Evolutionary conservation across 2,888 invertebrate genomes (phyloP).

Genomic region (Ischnus inquisitorius): DNA sequence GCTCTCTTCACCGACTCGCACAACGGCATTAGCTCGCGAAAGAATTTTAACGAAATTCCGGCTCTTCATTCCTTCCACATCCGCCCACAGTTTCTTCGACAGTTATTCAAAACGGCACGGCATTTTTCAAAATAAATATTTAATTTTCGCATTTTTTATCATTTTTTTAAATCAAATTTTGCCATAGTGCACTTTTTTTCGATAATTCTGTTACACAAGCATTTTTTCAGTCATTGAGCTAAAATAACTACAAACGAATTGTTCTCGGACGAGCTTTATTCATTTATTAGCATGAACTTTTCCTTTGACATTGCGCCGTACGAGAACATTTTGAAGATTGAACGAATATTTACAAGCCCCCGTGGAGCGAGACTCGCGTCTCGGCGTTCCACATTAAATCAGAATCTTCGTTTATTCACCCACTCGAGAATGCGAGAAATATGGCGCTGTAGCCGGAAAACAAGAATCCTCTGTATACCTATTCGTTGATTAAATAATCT

Average conservation of each 20-base stretch:
- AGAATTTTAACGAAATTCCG: slow-evolving; percentile 12
- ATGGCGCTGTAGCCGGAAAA: slow-evolving; percentile 79
- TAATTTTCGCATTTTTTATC: neutral
- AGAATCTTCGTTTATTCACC: slow-evolving; percentile 85
- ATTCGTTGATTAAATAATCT: slow-evolving; percentile 28
- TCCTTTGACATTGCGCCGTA: neutral
- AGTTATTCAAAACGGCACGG: neutral
- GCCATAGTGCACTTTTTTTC: neutral
- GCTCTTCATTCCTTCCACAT: neutral
- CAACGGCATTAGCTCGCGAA: neutral
- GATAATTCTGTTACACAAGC: too few relatives aligned
- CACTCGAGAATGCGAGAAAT: slow-evolving; percentile 79
- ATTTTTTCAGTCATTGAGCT: too few relatives aligned
- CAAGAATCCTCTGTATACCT: slow-evolving; percentile 64
- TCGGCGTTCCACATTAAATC: slow-evolving; percentile 4
- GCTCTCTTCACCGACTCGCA: slow-evolving; percentile 21
- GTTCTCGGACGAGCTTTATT: slow-evolving; percentile 13
- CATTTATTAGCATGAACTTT: slow-evolving; percentile 45
- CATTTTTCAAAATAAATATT: neutral
- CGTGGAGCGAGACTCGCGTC: slow-evolving; percentile 21
- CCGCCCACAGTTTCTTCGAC: neutral
- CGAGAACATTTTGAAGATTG: slow-evolving; percentile 32
- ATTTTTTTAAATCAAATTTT: neutral
- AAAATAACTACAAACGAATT: too few relatives aligned
- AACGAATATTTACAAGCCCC: slow-evolving; percentile 61